phyloP scores from a whole-genome alignment of 2,113 vertebrate species.

The Rana temporaria region DNA sequence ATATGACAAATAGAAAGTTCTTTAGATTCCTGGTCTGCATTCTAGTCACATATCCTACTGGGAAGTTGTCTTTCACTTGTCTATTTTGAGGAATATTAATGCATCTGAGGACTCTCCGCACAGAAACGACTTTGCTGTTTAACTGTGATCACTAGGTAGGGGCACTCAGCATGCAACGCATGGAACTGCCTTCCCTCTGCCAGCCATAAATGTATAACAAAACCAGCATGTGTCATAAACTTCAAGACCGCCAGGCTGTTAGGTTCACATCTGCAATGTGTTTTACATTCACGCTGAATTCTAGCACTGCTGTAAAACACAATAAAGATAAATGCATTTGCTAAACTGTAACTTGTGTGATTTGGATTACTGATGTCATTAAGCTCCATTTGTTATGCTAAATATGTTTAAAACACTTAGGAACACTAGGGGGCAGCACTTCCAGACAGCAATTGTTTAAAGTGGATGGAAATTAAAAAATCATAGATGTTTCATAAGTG shows the following conservation, averaged over 20 bases:
- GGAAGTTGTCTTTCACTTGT: slow-evolving; percentile 22
- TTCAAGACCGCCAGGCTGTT: not conserved
- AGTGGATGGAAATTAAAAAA: too few species aligned
- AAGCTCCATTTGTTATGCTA: not conserved
- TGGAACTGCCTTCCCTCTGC: not conserved
- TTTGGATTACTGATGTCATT: not conserved
- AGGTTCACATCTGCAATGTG: not conserved
- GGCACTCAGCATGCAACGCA: slow-evolving; percentile 25
- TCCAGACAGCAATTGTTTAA: not conserved
- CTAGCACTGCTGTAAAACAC: not conserved
- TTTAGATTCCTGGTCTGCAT: not conserved
- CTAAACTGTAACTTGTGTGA: not conserved
- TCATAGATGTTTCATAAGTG: too few species aligned
- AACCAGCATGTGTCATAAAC: slow-evolving; percentile 28
- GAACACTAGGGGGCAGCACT: not conserved
- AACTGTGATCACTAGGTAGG: slow-evolving; percentile 14
- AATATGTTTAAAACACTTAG: not conserved
- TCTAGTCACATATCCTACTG: not conserved
- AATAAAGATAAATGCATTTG: not conserved
- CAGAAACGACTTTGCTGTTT: slow-evolving; percentile 25
- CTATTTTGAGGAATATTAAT: slow-evolving; percentile 35
- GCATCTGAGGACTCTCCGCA: not conserved
- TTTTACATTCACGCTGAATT: not conserved
- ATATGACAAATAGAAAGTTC: too few species aligned
- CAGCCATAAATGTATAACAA: slow-evolving; percentile 16